Conservation (phyloP, 1,140 invertebrate species). For the Anastatus disparis region DNA sequence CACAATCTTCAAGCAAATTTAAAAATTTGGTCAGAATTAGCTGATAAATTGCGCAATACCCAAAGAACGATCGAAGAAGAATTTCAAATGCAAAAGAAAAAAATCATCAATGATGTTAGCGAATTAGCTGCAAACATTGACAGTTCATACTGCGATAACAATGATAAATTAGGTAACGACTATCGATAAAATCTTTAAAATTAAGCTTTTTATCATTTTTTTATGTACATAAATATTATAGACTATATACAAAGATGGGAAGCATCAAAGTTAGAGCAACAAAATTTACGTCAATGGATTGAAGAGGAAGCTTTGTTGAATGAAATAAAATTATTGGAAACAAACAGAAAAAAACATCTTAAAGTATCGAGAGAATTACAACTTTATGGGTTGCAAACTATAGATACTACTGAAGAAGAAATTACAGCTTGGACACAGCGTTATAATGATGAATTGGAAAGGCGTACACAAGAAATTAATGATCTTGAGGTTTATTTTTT, state of each 20-base stretch:
- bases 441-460: slow-evolving; percentile 50
- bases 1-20: slow-evolving; percentile 47
- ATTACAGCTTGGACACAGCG: slow-evolving; percentile 48
- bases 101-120: background rate
- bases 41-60: background rate
- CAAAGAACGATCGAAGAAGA: background rate
- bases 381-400: slow-evolving; percentile 41
- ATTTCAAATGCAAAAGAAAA: background rate
- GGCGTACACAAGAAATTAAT: slow-evolving; percentile 47
- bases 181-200: background rate
- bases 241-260: slow-evolving; percentile 29
- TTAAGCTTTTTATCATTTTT: no score
- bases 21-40: slow-evolving; percentile 44
- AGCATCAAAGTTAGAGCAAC: slow-evolving; percentile 27
- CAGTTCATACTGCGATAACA: slow-evolving; percentile 16
- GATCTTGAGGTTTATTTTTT: slow-evolving; percentile 47
- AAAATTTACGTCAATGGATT: background rate
- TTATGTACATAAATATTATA: background rate
- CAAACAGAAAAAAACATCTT: slow-evolving; percentile 4
- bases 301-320: background rate
- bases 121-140: slow-evolving; percentile 3
- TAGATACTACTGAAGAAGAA: slow-evolving; percentile 46
- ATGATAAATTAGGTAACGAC: slow-evolving; percentile 28
- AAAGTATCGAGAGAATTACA: slow-evolving; percentile 45
- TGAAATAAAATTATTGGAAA: slow-evolving; percentile 28